Percentiles rank a stretch among this genome's conserved stretches.
Evolutionary conservation across 2,797 vertebrate species (phyloP).

Genomic region (Molossus molossus): DNA sequence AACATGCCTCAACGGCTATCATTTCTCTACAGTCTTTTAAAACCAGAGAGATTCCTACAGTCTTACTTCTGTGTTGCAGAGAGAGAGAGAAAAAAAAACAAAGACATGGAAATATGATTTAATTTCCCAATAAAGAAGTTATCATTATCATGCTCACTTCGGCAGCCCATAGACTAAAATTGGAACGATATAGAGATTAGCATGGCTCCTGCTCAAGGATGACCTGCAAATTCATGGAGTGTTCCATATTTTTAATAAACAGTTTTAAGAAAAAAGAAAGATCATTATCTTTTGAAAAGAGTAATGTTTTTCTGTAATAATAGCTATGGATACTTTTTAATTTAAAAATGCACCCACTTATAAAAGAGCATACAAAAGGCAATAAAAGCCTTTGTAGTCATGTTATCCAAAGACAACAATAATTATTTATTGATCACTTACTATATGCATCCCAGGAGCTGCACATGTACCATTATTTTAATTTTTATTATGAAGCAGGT

Average conservation of each 20-base stretch:
- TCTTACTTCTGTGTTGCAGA: conserved; percentile 34
- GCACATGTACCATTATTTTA: conserved; percentile 31
- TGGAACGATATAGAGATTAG: too few species aligned
- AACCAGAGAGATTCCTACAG: conserved; percentile 3
- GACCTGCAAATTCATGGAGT: too few species aligned
- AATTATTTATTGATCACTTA: background rate
- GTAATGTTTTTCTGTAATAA: conserved; percentile 27
- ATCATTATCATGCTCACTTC: too few species aligned
- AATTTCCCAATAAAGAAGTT: background rate
- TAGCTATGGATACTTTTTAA: conserved; percentile 34
- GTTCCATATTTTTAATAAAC: too few species aligned
- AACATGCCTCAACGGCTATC: background rate
- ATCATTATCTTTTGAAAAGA: conserved; percentile 34
- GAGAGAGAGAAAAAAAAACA: background rate
- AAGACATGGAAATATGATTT: conserved; percentile 35
- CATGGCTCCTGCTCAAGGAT: too few species aligned
- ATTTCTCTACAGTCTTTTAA: conserved; percentile 21
- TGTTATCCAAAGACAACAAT: background rate
- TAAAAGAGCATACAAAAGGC: background rate
- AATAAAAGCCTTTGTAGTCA: background rate
- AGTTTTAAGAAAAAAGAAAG: too few species aligned
- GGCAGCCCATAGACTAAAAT: too few species aligned
- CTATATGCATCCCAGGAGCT: background rate
- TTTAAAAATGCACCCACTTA: background rate
- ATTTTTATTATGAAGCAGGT: background rate